phyloP scores from a whole-genome alignment of 2,888 invertebrate species.

The Axea sp. region DNA sequence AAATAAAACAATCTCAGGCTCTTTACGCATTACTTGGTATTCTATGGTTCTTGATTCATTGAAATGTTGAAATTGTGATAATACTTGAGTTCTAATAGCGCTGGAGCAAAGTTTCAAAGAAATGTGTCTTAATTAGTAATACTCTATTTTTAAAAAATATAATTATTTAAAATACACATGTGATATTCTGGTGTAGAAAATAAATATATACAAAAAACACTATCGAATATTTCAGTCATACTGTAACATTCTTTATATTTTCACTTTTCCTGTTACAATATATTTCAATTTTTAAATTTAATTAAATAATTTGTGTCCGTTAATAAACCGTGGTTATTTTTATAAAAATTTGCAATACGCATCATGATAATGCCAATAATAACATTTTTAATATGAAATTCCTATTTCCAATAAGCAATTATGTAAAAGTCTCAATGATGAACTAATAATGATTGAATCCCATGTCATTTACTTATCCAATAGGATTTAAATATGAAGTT shows the following conservation, averaged over 20 bases:
- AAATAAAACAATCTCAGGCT: slow-evolving; percentile 54
- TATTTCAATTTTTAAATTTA: no score
- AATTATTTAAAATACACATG: no score
- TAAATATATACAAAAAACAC: no score
- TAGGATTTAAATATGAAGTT: not conserved
- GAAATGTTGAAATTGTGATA: slow-evolving; percentile 22
- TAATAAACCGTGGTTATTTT: no score
- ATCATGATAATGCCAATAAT: no score
- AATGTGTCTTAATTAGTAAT: not conserved
- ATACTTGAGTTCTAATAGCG: slow-evolving; percentile 6
- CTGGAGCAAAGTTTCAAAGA: not conserved
- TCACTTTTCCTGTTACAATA: no score
- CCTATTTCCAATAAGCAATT: not conserved
- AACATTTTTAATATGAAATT: not conserved
- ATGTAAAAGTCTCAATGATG: not conserved
- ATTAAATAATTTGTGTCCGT: no score
- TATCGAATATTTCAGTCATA: no score
- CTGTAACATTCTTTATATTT: no score
- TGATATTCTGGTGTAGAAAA: no score
- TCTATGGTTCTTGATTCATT: slow-evolving; percentile 41
- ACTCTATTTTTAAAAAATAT: no score
- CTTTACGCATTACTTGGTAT: slow-evolving; percentile 35
- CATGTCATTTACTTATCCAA: not conserved
- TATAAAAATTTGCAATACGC: no score
- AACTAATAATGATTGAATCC: slow-evolving; percentile 2